Evolutionary conservation across 2,888 invertebrate genomes (phyloP), one percentile per base, ranked within the genome.

Genomic region (Clitarchus hookeri): DNA sequence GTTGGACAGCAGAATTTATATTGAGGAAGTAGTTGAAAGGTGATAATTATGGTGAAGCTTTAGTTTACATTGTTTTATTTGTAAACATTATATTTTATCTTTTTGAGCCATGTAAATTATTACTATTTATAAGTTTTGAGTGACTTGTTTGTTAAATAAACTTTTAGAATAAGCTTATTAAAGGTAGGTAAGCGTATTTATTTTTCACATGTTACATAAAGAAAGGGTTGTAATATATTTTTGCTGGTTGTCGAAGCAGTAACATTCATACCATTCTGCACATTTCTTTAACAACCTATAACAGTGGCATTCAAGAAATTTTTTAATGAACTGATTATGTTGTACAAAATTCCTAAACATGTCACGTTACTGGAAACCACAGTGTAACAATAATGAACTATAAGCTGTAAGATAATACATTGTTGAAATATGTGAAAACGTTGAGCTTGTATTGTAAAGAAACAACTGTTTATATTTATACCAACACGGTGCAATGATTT

Each of bases 371-470:
- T 23, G n/a, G 8, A 23, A 23, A 19, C 53, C 53, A 53, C n/a
- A 8, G 3, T 65, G 65, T 65, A 65, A 65, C 65, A 65, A 65
- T 65, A 65, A 65, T 65, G 19, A 65, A 19, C n/a, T 65, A 65
- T 65, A 65, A n/a, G 8, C 16, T 65, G 65, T 65, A 65, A 65
- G 65, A 65, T 65, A n/a, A n/a, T n/a, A 65, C 19, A 19, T 65
- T 65, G 65, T 65, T 65, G 65, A 6, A 65, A 65, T 65, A 16
- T 65, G 65, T 65, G 65, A 23, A 65, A 65, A 65, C 6, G 48
- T 48, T 48, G 65, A 65, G 65, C 65, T 65, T 65, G n/a, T 16
- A 65, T n/a, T 65, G 65, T 65, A 65, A 65, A 65, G n/a, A n/a
- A 65, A 6, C 23, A 65, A 16, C 19, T n/a, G 65, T 65, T 48